A percentile compares a stretch with the other conserved stretches of the same genome.
These are phyloP conservation scores for Calephelis nemesis DNA, from an alignment of 1,140 invertebrate genomes.

Conservation along the genomic window DNA sequence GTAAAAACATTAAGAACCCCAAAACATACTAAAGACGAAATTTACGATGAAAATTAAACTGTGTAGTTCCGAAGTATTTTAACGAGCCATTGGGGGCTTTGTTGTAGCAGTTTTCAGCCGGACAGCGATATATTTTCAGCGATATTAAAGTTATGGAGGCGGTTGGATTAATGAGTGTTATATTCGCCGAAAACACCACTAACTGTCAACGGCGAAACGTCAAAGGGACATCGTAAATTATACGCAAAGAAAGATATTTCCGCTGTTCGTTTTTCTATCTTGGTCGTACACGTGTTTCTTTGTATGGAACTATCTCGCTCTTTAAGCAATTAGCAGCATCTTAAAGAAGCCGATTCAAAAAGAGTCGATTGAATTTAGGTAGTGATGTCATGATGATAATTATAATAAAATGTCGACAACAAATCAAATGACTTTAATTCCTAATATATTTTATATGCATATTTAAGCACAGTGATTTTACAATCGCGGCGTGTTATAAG, in stretches of 20 bases:
- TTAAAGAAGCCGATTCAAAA: conserved; percentile 55
- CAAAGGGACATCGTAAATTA: conserved; percentile 65
- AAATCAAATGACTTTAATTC: no score
- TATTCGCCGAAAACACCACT: conserved; percentile 64
- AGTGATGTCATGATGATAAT: conserved; percentile 31
- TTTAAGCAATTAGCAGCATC: conserved; percentile 54
- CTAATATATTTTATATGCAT: no score
- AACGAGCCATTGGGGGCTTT: conserved; percentile 62
- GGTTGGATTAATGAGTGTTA: conserved; percentile 51
- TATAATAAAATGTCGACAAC: not conserved
- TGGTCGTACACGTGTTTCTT: conserved; percentile 23
- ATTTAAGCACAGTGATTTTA: no score
- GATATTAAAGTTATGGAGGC: conserved; percentile 47
- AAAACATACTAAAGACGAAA: conserved; percentile 1
- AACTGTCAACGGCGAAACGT: conserved; percentile 64
- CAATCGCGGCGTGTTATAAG: no score
- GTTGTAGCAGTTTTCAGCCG: conserved; percentile 43
- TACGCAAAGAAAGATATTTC: conserved; percentile 63
- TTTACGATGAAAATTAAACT: conserved; percentile 20
- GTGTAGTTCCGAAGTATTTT: conserved; percentile 35
- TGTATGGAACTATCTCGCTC: conserved; percentile 40
- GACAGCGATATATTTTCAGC: conserved; percentile 48
- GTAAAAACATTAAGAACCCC: conserved; percentile 6
- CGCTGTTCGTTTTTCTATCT: conserved; percentile 43
- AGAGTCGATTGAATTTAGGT: conserved; percentile 42